phyloP scores from a whole-genome alignment of 2,888 invertebrate genomes.

The Ametastegia equiseti region DNA sequence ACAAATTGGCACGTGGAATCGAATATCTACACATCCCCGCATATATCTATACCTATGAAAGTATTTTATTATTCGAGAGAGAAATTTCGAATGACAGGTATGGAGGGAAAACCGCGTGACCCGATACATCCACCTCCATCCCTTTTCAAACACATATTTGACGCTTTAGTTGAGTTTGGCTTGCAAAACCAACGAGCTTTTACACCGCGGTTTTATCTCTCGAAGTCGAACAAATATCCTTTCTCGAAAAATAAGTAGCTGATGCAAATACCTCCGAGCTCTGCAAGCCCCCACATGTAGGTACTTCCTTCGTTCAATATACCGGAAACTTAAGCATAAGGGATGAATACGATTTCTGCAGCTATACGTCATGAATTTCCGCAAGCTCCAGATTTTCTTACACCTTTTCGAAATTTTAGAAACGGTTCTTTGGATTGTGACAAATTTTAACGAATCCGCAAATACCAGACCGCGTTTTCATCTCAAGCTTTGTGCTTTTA shows the following conservation, averaged over 20 bases:
- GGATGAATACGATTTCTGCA: not conserved
- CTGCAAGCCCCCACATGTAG: too few species aligned
- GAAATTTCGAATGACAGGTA: not conserved
- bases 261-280: too few species aligned
- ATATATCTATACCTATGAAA: not conserved
- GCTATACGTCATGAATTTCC: too few species aligned
- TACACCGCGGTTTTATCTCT: too few species aligned
- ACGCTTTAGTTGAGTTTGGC: not conserved
- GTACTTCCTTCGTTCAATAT: slow-evolving; percentile 32
- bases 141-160: not conserved
- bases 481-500: not conserved
- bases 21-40: not conserved
- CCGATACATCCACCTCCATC: not conserved
- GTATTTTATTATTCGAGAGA: slow-evolving; percentile 9
- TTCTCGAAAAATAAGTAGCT: too few species aligned
- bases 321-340: slow-evolving; percentile 8
- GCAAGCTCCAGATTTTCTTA: too few species aligned
- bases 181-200: too few species aligned
- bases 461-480: not conserved
- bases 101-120: not conserved
- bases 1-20: slow-evolving; percentile 13
- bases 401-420: not conserved
- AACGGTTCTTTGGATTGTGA: slow-evolving; percentile 9
- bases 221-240: too few species aligned
- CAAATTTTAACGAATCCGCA: slow-evolving; percentile 19